These are phyloP conservation scores for Myxocyprinus asiaticus DNA, from an alignment of 2,113 vertebrate species.

Conservation along the genomic window DNA sequence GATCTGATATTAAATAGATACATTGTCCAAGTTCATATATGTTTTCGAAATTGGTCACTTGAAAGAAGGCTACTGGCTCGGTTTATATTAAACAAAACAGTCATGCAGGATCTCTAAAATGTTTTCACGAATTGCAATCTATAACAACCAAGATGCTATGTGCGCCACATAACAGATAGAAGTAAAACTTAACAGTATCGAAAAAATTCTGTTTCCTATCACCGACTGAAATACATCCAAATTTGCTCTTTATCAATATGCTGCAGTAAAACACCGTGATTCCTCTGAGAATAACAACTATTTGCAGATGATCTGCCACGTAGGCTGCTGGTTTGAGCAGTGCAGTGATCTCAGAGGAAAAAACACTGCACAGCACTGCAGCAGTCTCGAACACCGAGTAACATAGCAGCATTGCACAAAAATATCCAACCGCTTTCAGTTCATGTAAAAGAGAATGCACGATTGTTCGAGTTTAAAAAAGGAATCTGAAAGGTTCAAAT, in stretches of 20 bases:
- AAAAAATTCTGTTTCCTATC: background rate
- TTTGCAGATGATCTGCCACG: slow-evolving; percentile 45
- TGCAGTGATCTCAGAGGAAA: slow-evolving; percentile 50
- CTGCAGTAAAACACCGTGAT: slow-evolving; percentile 14
- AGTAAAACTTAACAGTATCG: background rate
- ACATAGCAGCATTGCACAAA: slow-evolving; percentile 33
- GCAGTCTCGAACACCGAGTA: slow-evolving; percentile 14
- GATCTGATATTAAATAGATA: background rate
- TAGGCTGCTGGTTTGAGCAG: slow-evolving; percentile 44
- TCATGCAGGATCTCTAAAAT: background rate
- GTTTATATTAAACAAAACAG: background rate
- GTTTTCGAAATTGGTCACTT: background rate
- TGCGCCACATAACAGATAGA: background rate
- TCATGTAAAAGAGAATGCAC: background rate
- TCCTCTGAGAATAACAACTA: slow-evolving; percentile 54
- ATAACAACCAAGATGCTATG: background rate
- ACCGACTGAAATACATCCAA: background rate
- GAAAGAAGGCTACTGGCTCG: background rate
- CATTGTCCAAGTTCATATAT: background rate
- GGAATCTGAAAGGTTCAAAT: slow-evolving; percentile 30
- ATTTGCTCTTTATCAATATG: background rate
- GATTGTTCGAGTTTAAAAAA: background rate
- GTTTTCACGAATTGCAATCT: background rate
- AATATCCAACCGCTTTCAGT: slow-evolving; percentile 15
- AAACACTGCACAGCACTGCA: slow-evolving; percentile 34